Evolutionary conservation across 2,888 invertebrate genomes (phyloP), one percentile per base, ranked within the genome.

Genomic region (Antitype chi): DNA sequence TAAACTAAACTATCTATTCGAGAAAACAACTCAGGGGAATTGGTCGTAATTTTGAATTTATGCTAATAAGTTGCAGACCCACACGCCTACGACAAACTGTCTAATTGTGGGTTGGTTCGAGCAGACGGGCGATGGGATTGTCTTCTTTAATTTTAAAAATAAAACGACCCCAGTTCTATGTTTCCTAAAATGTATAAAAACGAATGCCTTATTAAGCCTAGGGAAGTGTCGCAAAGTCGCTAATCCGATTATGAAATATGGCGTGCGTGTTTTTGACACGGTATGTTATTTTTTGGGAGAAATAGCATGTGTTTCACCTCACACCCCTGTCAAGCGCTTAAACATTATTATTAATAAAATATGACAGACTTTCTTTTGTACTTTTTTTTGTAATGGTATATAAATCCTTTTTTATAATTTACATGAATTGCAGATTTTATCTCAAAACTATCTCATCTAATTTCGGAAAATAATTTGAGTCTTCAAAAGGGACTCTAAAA

Each of bases 31-130:
- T 89, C 91, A 88, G 88, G 85, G 88, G 91, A 91, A 92, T 91
- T 89, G 90, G 89, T 91, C 89, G 88, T 93, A 91, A 93, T 93
- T 94, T 92, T 91, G 90, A 92, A 92, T 94, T 90, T 93, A 95
- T 95, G 94, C 91, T 94, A 94, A 95, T 94, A 89, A 81, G 79
- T 84, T 86, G 87, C 89, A 87, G 88, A 90, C 88, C 88, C 87
- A 88, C 72, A 94, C 94, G 92, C 94, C 94, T 90, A 94, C 93
- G 89, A 89, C 82, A 89, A 87, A 87, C 77, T 80, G 80, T 85
- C 83, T 85, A 88, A 90, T 90, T 88, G 85, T 86, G 57, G 72
- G 59, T 74, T 49, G 74, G 76, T 43, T 70, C 13, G 67, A 70
- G 66, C 75, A 89, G 78, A 89, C 89, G 78, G 28, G 84, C 85